Evolutionary conservation across 2,888 invertebrate genomes (phyloP), one percentile per base, ranked within the genome.

Genomic region (Philonicus albiceps): DNA sequence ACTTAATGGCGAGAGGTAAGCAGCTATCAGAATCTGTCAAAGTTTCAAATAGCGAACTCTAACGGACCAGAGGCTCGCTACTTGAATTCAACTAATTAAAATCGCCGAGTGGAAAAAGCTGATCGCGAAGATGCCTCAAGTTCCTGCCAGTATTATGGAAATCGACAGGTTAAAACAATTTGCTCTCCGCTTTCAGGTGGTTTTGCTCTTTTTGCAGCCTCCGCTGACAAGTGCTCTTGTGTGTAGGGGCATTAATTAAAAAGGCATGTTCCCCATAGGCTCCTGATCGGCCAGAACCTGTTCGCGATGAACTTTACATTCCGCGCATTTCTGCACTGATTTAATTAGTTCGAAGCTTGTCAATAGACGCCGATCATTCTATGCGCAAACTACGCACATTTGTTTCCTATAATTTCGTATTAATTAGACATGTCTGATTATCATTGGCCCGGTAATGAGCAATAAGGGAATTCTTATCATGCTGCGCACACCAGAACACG

Each of bases 261-360:
- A 88, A 87, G 78, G 72, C 86, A 88, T 88, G 88, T 84, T 88
- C 75, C 83, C 86, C 37, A 86, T 64, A 86, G 87, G 78, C 49
- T 75, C 37, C 53, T 31, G 73, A 19, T 73, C 73, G 16, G 19
- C 27, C 34, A 75, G 85, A 85, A 85, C 85, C 85, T 75, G 85
- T 89, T 88, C 88, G 87, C 88, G 88, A 74, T 86, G 89, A 88
- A 88, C 88, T 89, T 88, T 86, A 87, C 87, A 88, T 88, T 88
- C 88, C 88, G 86, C 86, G 87, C 87, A 89, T 88, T 87, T 83
- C 87, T 88, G 87, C 86, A 87, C 87, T 88, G 89, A 89, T 88
- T 89, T 89, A 89, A 89, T 88, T 88, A 88, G 88, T 89, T 88
- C 88, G 87, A 55, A 72, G 55, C 83, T 83, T 83, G 83, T 83